Evolutionary conservation across 2,888 invertebrate genomes (phyloP).

Genomic region (Cylindroiulus punctatus): DNA sequence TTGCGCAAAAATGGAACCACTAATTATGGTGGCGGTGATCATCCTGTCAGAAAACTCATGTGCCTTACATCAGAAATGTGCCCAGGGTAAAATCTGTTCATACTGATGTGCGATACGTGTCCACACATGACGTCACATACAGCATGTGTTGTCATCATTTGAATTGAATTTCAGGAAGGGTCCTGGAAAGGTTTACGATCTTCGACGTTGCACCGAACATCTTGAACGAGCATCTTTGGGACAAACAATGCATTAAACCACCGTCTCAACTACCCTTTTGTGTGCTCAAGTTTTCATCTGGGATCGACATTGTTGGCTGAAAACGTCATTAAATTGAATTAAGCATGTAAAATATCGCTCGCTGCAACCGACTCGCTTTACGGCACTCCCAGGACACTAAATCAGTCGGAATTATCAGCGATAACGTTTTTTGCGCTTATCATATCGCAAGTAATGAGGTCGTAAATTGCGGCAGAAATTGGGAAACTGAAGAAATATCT

Average conservation of each 20-base stretch:
- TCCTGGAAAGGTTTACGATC: not conserved
- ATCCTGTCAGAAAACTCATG: no score
- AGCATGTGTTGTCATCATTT: no score
- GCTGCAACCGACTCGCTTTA: not conserved
- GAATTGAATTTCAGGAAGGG: no score
- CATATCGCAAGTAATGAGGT: conserved; percentile 11
- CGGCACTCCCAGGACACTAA: not conserved
- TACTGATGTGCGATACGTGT: no score
- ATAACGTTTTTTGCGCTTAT: not conserved
- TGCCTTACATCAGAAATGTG: no score
- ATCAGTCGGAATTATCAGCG: conserved; percentile 28
- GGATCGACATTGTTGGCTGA: not conserved
- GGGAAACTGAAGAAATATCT: conserved; percentile 10
- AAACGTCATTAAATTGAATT: conserved; percentile 36
- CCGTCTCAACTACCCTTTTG: not conserved
- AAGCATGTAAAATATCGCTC: not conserved
- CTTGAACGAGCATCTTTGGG: not conserved
- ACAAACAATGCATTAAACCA: not conserved
- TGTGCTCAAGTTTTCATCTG: conserved; percentile 16
- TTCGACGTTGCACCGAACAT: not conserved
- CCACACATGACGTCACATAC: no score
- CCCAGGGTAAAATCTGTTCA: no score
- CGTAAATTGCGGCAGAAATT: conserved; percentile 16
- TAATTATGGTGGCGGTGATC: no score
- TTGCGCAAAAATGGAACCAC: not conserved